phyloP scores from a whole-genome alignment of 2,797 vertebrate species.

The Gobionotothen gibberifrons region DNA sequence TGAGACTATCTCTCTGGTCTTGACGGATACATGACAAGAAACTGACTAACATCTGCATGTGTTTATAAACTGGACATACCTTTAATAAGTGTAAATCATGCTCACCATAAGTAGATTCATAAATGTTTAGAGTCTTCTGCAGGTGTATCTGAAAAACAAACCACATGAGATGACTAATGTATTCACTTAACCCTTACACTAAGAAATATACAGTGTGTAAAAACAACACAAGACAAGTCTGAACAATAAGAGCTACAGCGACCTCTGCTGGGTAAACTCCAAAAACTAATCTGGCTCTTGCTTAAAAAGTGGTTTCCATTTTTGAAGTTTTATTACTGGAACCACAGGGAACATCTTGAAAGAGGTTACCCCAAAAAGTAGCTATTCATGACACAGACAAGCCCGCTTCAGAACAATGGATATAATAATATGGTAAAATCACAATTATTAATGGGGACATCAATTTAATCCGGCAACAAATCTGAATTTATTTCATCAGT shows the following conservation, averaged over 20 bases:
- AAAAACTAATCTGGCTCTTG: neutral
- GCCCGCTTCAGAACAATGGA: too few species aligned
- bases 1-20: neutral
- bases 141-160: slow-evolving; percentile 41
- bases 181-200: neutral
- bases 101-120: slow-evolving; percentile 47
- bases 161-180: neutral
- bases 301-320: neutral
- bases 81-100: neutral
- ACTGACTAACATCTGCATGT: neutral
- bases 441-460: too few species aligned
- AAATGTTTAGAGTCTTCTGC: slow-evolving; percentile 21
- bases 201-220: neutral
- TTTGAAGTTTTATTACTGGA: neutral
- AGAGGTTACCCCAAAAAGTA: too few species aligned
- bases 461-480: too few species aligned
- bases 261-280: slow-evolving; percentile 70
- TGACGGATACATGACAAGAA: slow-evolving; percentile 2
- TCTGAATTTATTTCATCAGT: too few species aligned
- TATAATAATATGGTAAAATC: too few species aligned
- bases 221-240: neutral
- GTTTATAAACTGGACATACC: neutral
- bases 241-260: slow-evolving; percentile 39
- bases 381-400: too few species aligned
- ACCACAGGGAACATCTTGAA: too few species aligned